Base-by-base conservation (phyloP, 1,140 invertebrate genomes). In the Drosophila guanche region DNA sequence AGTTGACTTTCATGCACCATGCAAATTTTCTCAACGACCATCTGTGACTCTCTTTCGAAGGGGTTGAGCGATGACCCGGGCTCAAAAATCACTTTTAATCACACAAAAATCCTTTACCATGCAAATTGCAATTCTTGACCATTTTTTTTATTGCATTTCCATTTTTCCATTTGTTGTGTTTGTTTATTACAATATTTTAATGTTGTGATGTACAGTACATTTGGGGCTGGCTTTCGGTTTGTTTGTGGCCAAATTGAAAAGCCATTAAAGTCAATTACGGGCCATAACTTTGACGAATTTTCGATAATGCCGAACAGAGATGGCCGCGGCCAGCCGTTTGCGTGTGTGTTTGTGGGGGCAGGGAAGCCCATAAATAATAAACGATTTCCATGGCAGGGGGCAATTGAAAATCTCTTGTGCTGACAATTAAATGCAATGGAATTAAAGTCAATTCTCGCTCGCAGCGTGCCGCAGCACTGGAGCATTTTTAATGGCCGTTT, bases 341-440 rank as follows among this genome's bases (percentile, higher is more conserved):
- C 22, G 1, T 1, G 20, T 16, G 5, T 20, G 16, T 20, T 20
- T 20, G 16, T 20, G 45, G 57, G 47, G 48, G 42, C 41, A 67
- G 63, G 56, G 48, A 79, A 74, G 60, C 12, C 42, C 79, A 83
- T 78, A 83, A 85, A 85, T 80, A 85, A 84, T 85, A 72, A 84
- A 73, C 67, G 62, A 48, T 69, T 83, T 78, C 57, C 62, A 70
- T 67, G 45, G 51, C 61, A n/a, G 42, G 48, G 37, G 65, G 55
- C 71, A 72, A 79, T 62, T 79, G 76, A 52, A 79, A 70, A 59
- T 77, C 79, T 83, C 53, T 70, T 48, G 74, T 81, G 48, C 54
- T 84, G 58, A 70, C 76, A 85, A 57, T 69, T 55, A 51, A 84
- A 59, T 68, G 56, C 59, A 42, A 71, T 63, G 74, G 61, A 60